phyloP scores from a whole-genome alignment of 2,797 vertebrate species.

The Acanthurus leucopareius region DNA sequence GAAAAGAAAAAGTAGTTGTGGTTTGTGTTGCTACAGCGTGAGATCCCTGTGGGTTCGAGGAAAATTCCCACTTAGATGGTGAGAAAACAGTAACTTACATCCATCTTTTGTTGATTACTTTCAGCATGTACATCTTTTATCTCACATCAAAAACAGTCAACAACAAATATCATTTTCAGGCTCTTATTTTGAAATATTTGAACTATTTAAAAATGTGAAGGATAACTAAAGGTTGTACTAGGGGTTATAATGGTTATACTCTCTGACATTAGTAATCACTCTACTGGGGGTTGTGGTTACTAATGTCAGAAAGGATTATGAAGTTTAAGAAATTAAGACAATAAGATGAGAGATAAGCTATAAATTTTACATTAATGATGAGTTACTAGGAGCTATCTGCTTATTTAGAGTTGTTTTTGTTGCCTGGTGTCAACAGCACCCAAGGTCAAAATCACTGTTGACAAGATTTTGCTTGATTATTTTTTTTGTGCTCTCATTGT shows the following conservation, averaged over 20 bases:
- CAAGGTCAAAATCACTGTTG: neutral
- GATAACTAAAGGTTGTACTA: neutral
- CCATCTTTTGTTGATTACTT: neutral
- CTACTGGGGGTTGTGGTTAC: neutral
- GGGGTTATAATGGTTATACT: neutral
- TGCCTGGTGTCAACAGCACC: slow-evolving; percentile 15
- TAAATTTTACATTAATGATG: neutral
- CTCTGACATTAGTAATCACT: too few species aligned
- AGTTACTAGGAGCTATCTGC: neutral
- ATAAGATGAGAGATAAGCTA: neutral
- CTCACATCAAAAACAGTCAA: neutral
- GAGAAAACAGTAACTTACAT: neutral
- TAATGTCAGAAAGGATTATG: neutral
- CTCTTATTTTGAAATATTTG: slow-evolving; percentile 10
- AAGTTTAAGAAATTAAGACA: neutral
- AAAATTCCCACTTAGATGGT: neutral
- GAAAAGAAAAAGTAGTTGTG: neutral
- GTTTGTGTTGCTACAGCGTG: neutral
- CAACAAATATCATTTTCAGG: neutral
- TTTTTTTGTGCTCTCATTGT: neutral
- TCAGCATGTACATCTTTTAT: neutral
- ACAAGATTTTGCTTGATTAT: slow-evolving; percentile 10
- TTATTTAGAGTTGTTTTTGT: neutral
- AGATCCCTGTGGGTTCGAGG: neutral
- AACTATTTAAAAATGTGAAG: neutral